Evolutionary conservation across 1,140 invertebrate genomes (phyloP).

Genomic region (Octopus bimaculoides): DNA sequence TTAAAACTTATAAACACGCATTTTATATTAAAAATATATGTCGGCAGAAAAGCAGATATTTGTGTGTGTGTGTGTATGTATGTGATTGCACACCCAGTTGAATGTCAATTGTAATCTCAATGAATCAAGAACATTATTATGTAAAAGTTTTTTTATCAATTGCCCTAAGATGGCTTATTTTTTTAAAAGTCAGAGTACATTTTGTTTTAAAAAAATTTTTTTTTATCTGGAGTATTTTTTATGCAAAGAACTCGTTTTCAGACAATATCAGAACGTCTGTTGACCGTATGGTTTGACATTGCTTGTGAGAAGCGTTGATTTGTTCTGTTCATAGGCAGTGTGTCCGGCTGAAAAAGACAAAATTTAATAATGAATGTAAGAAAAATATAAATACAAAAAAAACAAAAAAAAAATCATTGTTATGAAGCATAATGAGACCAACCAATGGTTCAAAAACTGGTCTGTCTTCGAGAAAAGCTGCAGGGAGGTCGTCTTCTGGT

Average conservation of each 20-base stretch:
- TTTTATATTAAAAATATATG: too few relatives aligned
- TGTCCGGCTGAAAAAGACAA: conserved; percentile 4
- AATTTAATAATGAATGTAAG: not conserved
- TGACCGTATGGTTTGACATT: not conserved
- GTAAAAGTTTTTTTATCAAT: too few relatives aligned
- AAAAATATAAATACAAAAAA: not conserved
- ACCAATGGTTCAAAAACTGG: conserved; percentile 26
- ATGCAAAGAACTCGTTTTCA: not conserved
- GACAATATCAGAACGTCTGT: not conserved
- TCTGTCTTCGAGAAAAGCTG: not conserved
- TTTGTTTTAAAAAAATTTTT: too few relatives aligned
- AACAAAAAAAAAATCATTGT: not conserved
- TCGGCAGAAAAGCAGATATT: too few relatives aligned
- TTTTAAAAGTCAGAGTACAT: too few relatives aligned
- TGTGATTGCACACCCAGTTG: too few relatives aligned
- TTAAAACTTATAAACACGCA: too few relatives aligned
- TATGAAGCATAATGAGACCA: not conserved
- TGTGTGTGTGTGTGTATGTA: too few relatives aligned
- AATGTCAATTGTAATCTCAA: too few relatives aligned
- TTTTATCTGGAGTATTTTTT: too few relatives aligned
- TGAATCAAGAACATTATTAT: too few relatives aligned
- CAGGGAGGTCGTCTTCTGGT: conserved; percentile 26
- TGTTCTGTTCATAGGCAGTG: not conserved
- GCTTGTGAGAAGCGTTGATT: not conserved
- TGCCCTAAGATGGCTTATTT: too few relatives aligned